phyloP scores from a whole-genome alignment of 92 coral and sea anemone species.

The Zoanthus sansibaricus region DNA sequence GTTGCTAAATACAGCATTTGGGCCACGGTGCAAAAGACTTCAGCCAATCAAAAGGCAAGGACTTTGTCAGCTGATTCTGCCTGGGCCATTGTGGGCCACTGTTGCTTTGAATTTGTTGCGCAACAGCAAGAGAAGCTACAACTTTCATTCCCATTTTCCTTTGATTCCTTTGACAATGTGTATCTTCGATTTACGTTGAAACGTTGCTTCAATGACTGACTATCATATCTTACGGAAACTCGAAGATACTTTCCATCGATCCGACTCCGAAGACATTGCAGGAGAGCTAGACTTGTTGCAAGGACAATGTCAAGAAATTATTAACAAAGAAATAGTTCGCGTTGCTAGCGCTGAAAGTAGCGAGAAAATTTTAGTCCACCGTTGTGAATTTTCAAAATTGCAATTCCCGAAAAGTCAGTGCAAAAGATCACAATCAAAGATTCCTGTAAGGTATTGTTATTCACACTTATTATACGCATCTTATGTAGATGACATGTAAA shows the following conservation, averaged over 20 bases:
- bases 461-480: no score
- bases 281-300: conserved; percentile 13
- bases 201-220: no score
- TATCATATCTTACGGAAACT: no score
- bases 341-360: conserved; percentile 19
- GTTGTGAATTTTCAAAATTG: conserved; percentile 25
- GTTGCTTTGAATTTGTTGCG: no score
- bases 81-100: no score
- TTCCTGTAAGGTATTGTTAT: conserved; percentile 28
- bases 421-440: conserved; percentile 38
- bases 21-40: conserved; percentile 20
- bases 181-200: neutral
- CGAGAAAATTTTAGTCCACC: conserved; percentile 39
- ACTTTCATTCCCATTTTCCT: no score
- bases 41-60: conserved; percentile 1
- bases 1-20: neutral
- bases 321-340: conserved; percentile 16
- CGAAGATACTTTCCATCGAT: no score
- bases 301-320: conserved; percentile 29
- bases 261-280: no score
- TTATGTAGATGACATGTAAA: no score
- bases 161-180: no score
- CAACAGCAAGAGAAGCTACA: no score
- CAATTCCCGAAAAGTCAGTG: conserved; percentile 35
- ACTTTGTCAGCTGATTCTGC: neutral